A percentile compares a stretch with the other conserved stretches of the same genome.
Evolutionary conservation across 1,140 invertebrate genomes (phyloP).

Genomic region (Cyclargus thomasi): DNA sequence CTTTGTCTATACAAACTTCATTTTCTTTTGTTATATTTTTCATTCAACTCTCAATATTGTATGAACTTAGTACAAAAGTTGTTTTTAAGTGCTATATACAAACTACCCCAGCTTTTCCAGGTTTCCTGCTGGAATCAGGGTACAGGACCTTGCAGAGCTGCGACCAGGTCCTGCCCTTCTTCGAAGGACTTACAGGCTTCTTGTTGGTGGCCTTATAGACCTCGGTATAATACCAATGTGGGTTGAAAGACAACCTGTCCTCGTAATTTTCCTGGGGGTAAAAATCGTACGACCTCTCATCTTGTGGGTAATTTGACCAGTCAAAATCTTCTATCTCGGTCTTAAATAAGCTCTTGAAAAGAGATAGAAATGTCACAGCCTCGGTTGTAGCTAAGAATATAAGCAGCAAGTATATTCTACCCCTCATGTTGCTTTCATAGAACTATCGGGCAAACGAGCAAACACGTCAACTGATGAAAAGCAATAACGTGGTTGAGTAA

Average conservation of each 20-base stretch:
- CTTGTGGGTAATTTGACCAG: background rate
- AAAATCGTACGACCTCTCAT: background rate
- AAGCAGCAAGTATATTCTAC: background rate
- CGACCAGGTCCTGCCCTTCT: slow-evolving; percentile 7
- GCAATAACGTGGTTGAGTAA: background rate
- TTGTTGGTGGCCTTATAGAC: background rate
- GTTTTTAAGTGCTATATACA: background rate
- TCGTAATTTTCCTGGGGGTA: background rate
- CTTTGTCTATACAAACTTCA: no score
- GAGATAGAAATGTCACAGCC: background rate
- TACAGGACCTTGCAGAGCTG: background rate
- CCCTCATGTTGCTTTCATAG: background rate
- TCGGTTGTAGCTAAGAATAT: background rate
- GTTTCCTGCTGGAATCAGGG: background rate
- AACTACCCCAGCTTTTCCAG: background rate
- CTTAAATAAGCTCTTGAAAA: background rate
- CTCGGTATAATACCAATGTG: background rate
- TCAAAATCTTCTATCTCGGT: background rate
- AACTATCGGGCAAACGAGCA: no score
- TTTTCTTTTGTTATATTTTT: no score
- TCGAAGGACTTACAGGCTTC: background rate
- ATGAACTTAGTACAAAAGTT: background rate
- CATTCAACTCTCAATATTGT: background rate
- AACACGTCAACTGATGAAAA: no score
- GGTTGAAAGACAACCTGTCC: background rate